Evolutionary conservation across 1,140 invertebrate genomes (phyloP).

Genomic region (Heliconius nattereri): DNA sequence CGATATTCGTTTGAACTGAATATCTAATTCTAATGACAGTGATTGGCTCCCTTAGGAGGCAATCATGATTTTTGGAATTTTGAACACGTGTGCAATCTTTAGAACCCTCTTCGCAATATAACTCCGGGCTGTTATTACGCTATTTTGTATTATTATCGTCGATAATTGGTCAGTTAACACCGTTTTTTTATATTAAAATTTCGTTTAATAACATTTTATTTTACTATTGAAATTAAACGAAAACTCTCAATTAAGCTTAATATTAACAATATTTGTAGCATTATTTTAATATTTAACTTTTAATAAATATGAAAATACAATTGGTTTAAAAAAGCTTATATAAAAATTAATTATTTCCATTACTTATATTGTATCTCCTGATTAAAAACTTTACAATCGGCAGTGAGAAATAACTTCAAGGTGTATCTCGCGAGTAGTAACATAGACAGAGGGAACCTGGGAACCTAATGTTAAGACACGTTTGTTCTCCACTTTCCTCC

Average conservation of each 20-base stretch:
- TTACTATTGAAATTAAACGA: neutral
- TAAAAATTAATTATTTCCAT: no score
- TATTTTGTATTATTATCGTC: slow-evolving; percentile 51
- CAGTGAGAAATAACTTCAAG: no score
- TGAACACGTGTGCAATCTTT: slow-evolving; percentile 76
- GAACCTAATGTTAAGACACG: no score
- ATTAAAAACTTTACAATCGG: no score
- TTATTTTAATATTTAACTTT: neutral
- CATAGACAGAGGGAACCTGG: no score
- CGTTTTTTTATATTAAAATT: slow-evolving; percentile 19
- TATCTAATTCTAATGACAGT: slow-evolving; percentile 79
- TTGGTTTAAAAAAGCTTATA: neutral
- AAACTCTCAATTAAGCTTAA: neutral
- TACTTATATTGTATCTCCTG: no score
- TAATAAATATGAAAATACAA: neutral
- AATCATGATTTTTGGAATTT: slow-evolving; percentile 78
- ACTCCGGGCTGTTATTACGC: slow-evolving; percentile 63
- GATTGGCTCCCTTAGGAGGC: slow-evolving; percentile 77
- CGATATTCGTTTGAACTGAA: slow-evolving; percentile 71
- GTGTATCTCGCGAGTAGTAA: no score
- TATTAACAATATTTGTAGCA: neutral
- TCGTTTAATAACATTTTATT: neutral
- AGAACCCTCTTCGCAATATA: slow-evolving; percentile 65
- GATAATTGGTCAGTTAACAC: slow-evolving; percentile 49
- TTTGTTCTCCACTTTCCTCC: no score